Evolutionary conservation across 2,888 invertebrate genomes (phyloP), one percentile per base, ranked within the genome.

Genomic region (Hedya salicella): DNA sequence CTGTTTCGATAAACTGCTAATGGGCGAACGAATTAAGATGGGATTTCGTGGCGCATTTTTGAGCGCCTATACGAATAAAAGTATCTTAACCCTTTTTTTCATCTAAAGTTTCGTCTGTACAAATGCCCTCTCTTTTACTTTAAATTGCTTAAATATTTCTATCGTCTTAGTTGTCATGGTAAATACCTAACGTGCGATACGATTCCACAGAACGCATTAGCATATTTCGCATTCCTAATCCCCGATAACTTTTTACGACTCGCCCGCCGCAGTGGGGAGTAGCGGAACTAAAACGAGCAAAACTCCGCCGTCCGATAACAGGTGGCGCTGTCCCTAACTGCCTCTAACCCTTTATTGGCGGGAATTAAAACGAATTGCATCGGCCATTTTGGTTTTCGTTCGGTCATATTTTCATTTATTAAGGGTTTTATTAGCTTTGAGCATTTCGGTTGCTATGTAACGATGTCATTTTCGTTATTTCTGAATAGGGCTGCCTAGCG

Each of bases 331-430:
- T 76, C 73, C 70, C 70, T 75, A 73, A 81, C 71, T 70, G 73
- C 74, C 69, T 61, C 73, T 74, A 77, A 73, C 75, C 76, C 74
- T 75, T 75, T 75, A 65, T 71, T 69, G 70, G 65, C 68, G 69
- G 69, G 75, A 79, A 82, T 83, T 79, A 80, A 80, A 83, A 82
- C 72, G 79, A 83, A 86, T 79, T 71, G 78, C 74, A 70, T 39
- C n/a, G 16, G 40, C 62, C 62, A 59, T 66, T 63, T 53, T 50
- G 50, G 62, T 59, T 59, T 61, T 56, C 65, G 57, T 74, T 69
- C 54, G 68, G 69, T 73, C 80, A 81, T 83, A 88, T 84, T 85
- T 87, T 83, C 81, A 84, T 86, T 87, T 79, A 81, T 75, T 70
- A 68, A 66, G 68, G 72, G 70, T 75, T 78, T 82, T 65, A 65